Evolutionary conservation across 2,888 invertebrate genomes (phyloP), one percentile per base, ranked within the genome.

Genomic region (Caenorhabditis japonica): DNA sequence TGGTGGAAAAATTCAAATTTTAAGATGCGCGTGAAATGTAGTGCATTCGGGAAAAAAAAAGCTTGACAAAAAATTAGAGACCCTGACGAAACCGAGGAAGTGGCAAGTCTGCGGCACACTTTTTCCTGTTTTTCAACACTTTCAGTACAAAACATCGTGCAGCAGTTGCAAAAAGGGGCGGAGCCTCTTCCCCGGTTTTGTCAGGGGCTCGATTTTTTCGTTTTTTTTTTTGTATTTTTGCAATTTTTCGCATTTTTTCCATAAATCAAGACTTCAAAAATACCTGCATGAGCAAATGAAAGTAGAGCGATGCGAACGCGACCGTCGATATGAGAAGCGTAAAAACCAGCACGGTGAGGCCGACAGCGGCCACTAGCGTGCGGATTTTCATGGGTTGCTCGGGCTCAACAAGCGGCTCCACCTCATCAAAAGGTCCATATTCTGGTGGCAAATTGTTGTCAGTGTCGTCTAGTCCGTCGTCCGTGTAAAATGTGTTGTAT

Each of bases 281-380:
- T 23, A 81, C 81, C 56, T 61, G 60, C 38, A 66, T 66, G 1
- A 79, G 55, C 19, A 83, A 58, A 72, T 84, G 82, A 68, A 81
- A 81, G 56, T 84, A 85, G 12, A 85, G 75, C 10, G 81, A 80
- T 27, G 80, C 84, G 52, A 85, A 85, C 8, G 84, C 75, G 17
- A 83, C 82, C 7, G 84, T 85, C n/a, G 84, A 76, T 25, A 85
- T 78, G 12, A 83, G 51, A 13, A 85, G 66, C 8, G 77, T 34
- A 51, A 85, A 79, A 7, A 84, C 76, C 23, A 78, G 64, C 12
- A 83, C 69, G 12, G 75, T 58, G 27, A 79, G 53, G 1, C 70
- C 66, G n/a, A 73, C 72, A 5, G 71, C 72, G 10, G 62, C 33
- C 4, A 78, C 70, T 33, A 75, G 55, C 12, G 64, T 61, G 39